These are phyloP conservation scores for Stichopus chloronotus DNA, from an alignment of 35 echinoderm and acorn worm genomes.

Conservation along the genomic window DNA sequence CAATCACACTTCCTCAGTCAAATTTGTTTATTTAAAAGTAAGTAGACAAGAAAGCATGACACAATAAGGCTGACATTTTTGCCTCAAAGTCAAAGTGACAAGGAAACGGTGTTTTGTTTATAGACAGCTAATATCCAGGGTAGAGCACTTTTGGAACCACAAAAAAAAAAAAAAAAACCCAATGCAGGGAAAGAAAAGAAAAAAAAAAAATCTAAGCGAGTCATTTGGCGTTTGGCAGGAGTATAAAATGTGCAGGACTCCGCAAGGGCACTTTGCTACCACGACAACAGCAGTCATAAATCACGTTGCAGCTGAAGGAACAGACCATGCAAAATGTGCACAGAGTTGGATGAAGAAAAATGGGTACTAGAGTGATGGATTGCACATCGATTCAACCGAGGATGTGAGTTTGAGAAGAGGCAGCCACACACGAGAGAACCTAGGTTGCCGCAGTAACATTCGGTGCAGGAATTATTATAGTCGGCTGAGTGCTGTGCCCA, in stretches of 20 bases:
- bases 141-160: slow-evolving; percentile 11
- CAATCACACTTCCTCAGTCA: background rate
- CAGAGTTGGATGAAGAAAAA: background rate
- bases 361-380: slow-evolving; percentile 2
- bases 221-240: background rate
- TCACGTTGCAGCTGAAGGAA: background rate
- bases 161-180: too few species aligned
- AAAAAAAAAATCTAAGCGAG: background rate
- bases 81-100: slow-evolving; percentile 35
- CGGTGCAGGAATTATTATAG: too few species aligned
- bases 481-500: too few species aligned
- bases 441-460: too few species aligned
- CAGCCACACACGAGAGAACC: too few species aligned
- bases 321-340: slow-evolving; percentile 14
- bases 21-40: slow-evolving; percentile 15
- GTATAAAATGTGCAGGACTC: background rate
- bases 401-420: background rate
- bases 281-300: background rate
- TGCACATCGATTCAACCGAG: slow-evolving; percentile 2
- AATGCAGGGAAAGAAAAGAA: too few species aligned
- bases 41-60: background rate
- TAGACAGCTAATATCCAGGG: slow-evolving; percentile 38
- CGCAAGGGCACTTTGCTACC: background rate
- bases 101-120: slow-evolving; percentile 29
- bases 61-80: slow-evolving; percentile 37